Base-by-base conservation (phyloP, 1,140 invertebrate species). In the Thrips palmi region DNA sequence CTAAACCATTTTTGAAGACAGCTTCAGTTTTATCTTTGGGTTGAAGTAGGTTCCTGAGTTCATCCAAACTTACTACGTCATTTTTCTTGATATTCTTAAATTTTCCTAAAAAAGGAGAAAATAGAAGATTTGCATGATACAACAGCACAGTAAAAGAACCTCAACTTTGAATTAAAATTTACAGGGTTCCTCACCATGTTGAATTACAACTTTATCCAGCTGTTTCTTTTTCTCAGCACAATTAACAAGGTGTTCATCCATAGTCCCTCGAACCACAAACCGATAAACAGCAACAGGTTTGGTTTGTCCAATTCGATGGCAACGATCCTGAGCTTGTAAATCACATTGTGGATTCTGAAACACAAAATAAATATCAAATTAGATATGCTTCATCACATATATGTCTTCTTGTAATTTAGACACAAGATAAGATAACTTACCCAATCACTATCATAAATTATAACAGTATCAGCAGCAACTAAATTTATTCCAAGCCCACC, bases 401-500 rank as follows among this genome's bases (percentile, higher is more conserved):
- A 23, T 11, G 6, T 34, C n/a, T 20, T 18, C 33, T 42, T n/a
- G n/a, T n/a, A n/a, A n/a, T n/a, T n/a, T n/a, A n/a, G n/a, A n/a
- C n/a, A n/a, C n/a, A n/a, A n/a, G n/a, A n/a, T 17, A 18, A 44
- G 18, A 17, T 0, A 36, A 45, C 41, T 39, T 52, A 68, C 67
- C 65, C 67, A 83, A 56, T 82, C 78, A 27, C 67, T 68, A 49
- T 84, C 77, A 49, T 71, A 81, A 34, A 83, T 70, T 29, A 84
- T 76, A 5, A 81, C 77, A 34, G 77, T 81, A 56, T 84, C 78
- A 11, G 78, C 79, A 23, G 64, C 60, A 8, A 68, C 68, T 10
- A 84, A 56, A 56, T 83, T 84, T 19, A 84, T 65, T 23, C 79
- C 80, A n/a, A 76, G 52, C n/a, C 72, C 72, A 30, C 74, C 74